Evolutionary conservation across 2,113 vertebrate genomes (phyloP).

Genomic region (Pheucticus melanocephalus): DNA sequence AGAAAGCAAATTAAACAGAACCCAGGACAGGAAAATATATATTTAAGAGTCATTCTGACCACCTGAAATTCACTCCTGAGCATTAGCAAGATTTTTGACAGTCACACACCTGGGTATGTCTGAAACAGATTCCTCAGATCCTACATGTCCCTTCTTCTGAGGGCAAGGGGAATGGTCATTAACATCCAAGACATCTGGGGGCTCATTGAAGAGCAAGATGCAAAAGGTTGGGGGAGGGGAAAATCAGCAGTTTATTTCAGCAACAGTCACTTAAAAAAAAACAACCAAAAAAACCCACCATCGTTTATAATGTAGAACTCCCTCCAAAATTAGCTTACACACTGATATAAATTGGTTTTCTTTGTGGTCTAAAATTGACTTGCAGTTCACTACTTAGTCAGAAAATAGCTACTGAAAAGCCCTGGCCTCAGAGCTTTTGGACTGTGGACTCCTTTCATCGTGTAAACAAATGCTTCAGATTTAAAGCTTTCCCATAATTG

Average conservation of each 20-base stretch:
- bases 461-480: slow-evolving; percentile 96
- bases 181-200: slow-evolving; percentile 46
- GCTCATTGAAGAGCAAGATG: slow-evolving; percentile 37
- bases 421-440: slow-evolving; percentile 75
- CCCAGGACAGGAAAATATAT: not conserved
- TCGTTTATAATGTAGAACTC: slow-evolving; percentile 71
- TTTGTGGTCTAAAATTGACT: slow-evolving; percentile 87
- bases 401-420: slow-evolving; percentile 84
- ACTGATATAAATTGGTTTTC: slow-evolving; percentile 79
- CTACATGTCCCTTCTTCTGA: not conserved
- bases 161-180: not conserved
- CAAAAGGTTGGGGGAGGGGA: not conserved
- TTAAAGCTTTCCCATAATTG: slow-evolving; percentile 98
- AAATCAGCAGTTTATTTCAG: slow-evolving; percentile 54
- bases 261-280: slow-evolving; percentile 23
- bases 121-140: not conserved
- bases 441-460: slow-evolving; percentile 87
- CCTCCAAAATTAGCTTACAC: slow-evolving; percentile 78
- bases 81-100: not conserved
- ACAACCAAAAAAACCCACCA: not conserved
- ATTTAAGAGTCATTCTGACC: not conserved
- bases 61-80: not conserved
- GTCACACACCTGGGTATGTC: not conserved
- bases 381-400: slow-evolving; percentile 78
- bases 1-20: not conserved